Evolutionary conservation across 2,888 invertebrate species (phyloP).

Genomic region (Phania funesta): DNA sequence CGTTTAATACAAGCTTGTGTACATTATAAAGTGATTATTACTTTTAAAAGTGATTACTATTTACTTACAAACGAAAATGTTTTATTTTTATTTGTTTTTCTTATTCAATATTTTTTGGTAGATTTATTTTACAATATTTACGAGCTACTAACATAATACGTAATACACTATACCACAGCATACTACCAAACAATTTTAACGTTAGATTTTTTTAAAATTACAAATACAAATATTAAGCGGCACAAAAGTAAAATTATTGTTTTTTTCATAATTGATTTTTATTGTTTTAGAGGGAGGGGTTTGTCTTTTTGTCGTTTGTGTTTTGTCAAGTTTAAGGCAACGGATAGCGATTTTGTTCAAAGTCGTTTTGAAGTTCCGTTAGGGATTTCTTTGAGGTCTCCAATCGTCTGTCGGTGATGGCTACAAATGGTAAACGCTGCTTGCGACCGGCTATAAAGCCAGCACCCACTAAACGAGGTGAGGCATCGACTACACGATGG

Average conservation of each 20-base stretch:
- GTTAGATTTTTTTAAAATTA: slow-evolving; percentile 10
- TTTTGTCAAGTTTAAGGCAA: slow-evolving; percentile 76
- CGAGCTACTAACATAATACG: slow-evolving; percentile 45
- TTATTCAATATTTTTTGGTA: slow-evolving; percentile 20
- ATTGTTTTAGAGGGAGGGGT: slow-evolving; percentile 50
- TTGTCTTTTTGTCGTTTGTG: slow-evolving; percentile 46
- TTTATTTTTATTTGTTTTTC: slow-evolving; percentile 5
- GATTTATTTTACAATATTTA: slow-evolving; percentile 41
- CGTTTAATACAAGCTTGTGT: slow-evolving; percentile 25
- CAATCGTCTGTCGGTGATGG: slow-evolving; percentile 79
- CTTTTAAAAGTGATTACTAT: slow-evolving; percentile 40
- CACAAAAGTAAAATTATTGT: slow-evolving; percentile 55
- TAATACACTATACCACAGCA: slow-evolving; percentile 64
- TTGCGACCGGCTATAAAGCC: slow-evolving; percentile 73
- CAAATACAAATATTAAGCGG: slow-evolving; percentile 49
- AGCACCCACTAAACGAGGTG: slow-evolving; percentile 74
- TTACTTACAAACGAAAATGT: slow-evolving; percentile 54
- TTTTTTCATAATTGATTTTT: slow-evolving; percentile 45
- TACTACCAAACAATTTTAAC: slow-evolving; percentile 53
- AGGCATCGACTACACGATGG: slow-evolving; percentile 78
- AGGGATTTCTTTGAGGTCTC: slow-evolving; percentile 75
- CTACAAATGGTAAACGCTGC: slow-evolving; percentile 79
- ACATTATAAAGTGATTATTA: slow-evolving; percentile 42
- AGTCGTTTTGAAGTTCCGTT: slow-evolving; percentile 76
- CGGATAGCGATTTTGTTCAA: slow-evolving; percentile 79